phyloP scores from a whole-genome alignment of 2,113 vertebrate genomes.

The Elgaria multicarinata region DNA sequence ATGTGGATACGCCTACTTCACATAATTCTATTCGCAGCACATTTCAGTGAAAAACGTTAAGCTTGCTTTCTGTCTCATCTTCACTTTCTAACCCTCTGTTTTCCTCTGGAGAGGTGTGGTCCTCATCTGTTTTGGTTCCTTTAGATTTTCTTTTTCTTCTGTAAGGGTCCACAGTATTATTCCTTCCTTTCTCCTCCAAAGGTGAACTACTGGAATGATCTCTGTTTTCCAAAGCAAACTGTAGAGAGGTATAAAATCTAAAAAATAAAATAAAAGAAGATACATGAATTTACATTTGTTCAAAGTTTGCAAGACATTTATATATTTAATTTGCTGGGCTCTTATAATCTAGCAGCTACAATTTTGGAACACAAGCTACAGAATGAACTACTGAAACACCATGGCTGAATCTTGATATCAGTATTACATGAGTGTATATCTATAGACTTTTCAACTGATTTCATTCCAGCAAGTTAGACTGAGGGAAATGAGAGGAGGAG shows the following conservation, averaged over 20 bases:
- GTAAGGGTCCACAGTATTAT: constrained; percentile 59
- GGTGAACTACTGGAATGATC: not conserved
- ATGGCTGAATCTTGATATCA: not conserved
- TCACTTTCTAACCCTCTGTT: constrained; percentile 1
- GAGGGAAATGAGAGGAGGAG: too few relatives aligned
- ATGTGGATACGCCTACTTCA: constrained; percentile 25
- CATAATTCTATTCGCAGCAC: constrained; percentile 23
- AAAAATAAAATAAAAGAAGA: constrained; percentile 14
- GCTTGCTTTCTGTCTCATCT: not conserved
- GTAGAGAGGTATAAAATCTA: constrained; percentile 85
- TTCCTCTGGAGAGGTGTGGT: not conserved
- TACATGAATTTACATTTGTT: not conserved
- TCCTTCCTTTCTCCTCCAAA: constrained; percentile 19
- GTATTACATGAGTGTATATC: not conserved
- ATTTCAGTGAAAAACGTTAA: constrained; percentile 55
- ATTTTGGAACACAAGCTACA: not conserved
- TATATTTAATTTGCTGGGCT: not conserved
- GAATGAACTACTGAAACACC: not conserved
- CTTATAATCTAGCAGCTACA: not conserved
- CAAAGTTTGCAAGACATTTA: not conserved
- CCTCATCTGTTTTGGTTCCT: accelerated
- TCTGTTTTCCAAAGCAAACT: constrained; percentile 71
- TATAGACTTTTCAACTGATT: not conserved
- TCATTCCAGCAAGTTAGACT: too few relatives aligned
- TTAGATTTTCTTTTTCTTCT: constrained; percentile 69